Evolutionary conservation across 2,888 invertebrate species (phyloP).

Genomic region (Bursaphelenchus okinawaensis): DNA sequence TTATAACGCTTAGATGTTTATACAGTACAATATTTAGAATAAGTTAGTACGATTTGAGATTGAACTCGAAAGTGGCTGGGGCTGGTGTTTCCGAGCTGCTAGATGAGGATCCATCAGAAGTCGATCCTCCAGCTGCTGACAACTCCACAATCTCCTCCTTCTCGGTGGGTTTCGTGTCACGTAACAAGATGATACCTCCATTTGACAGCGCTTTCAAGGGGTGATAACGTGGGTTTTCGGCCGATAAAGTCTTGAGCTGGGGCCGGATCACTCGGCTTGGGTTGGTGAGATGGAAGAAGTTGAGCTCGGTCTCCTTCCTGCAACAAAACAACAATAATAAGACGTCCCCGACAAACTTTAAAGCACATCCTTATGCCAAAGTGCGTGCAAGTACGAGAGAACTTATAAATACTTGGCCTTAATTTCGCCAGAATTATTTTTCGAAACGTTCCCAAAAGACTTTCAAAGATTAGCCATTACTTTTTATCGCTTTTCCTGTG

Average conservation of each 20-base stretch:
- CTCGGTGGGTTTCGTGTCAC: conserved; percentile 73
- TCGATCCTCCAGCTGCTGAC: conserved; percentile 32
- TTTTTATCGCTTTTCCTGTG: too few species aligned
- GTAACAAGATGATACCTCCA: conserved; percentile 87
- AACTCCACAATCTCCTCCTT: conserved; percentile 48
- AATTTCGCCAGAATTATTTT: not conserved
- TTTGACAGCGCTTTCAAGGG: conserved; percentile 74
- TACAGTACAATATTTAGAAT: too few species aligned
- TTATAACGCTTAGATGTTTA: too few species aligned
- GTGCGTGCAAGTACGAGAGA: not conserved
- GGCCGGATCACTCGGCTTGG: conserved; percentile 89
- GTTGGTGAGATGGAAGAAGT: conserved; percentile 83
- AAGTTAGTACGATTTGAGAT: not conserved
- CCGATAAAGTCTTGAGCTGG: conserved; percentile 71
- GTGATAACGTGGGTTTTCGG: conserved; percentile 71
- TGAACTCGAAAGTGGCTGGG: conserved; percentile 12
- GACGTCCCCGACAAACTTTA: not conserved
- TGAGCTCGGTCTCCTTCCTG: conserved; percentile 67
- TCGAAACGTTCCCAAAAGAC: not conserved
- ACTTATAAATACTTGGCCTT: not conserved
- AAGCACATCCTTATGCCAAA: not conserved
- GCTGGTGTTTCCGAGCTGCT: not conserved
- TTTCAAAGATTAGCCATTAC: too few species aligned
- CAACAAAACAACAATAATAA: conserved; percentile 10
- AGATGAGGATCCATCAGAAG: conserved; percentile 1